Evolutionary conservation across 2,888 invertebrate genomes (phyloP).

Genomic region (Cybosia mesomella): DNA sequence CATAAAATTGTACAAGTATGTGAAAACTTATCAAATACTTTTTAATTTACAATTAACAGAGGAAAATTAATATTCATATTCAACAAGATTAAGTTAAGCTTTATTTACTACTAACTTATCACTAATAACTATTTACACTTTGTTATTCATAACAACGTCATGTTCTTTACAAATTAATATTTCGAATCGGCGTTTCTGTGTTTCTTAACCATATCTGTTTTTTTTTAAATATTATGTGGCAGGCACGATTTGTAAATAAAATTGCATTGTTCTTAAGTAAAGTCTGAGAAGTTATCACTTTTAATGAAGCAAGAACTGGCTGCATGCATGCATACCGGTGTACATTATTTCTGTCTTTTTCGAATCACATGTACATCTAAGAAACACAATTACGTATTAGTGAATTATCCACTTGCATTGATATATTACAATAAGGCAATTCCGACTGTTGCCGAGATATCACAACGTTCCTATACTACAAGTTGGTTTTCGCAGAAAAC

Average conservation of each 20-base stretch:
- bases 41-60: constrained; percentile 85
- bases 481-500: constrained; percentile 55
- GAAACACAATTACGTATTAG: constrained; percentile 48
- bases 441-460: constrained; percentile 66
- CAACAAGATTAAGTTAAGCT: constrained; percentile 85
- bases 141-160: constrained; percentile 73
- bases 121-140: constrained; percentile 80
- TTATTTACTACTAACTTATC: constrained; percentile 72
- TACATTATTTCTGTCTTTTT: constrained; percentile 4
- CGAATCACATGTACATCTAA: constrained; percentile 31
- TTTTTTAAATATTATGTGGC: not conserved
- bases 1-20: constrained; percentile 86
- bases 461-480: constrained; percentile 73
- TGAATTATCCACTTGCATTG: constrained; percentile 64
- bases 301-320: constrained; percentile 16
- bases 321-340: constrained; percentile 2
- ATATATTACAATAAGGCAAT: constrained; percentile 66
- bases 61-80: constrained; percentile 82
- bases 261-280: not conserved
- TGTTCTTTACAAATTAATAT: constrained; percentile 71
- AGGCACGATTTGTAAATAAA: constrained; percentile 15
- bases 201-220: constrained; percentile 44
- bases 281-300: constrained; percentile 10
- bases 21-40: constrained; percentile 81
- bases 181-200: constrained; percentile 60